Conservation (phyloP, 2,113 vertebrate species). For the Grammomys dolichurus region DNA sequence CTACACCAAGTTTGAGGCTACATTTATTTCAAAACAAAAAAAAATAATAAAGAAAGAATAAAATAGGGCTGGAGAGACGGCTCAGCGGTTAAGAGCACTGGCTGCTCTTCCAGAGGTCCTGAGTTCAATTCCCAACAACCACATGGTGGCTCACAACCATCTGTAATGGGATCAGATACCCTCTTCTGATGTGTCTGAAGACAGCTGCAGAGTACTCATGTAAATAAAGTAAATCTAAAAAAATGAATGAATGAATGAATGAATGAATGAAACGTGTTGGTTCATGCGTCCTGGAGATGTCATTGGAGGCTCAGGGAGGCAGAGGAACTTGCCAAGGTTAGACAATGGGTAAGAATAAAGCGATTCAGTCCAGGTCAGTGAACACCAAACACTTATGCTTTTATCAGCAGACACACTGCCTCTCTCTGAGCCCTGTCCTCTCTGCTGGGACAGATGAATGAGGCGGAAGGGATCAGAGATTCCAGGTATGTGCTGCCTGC, state of each 20-base stretch:
- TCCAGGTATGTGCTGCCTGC: neutral
- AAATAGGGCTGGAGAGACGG: too few species aligned
- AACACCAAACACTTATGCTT: neutral
- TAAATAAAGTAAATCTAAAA: too few species aligned
- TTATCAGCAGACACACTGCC: neutral
- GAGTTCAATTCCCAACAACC: too few species aligned
- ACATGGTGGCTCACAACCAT: too few species aligned
- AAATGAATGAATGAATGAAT: neutral
- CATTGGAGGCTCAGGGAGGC: conserved; percentile 16
- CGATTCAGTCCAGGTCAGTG: neutral
- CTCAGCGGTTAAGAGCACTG: too few species aligned
- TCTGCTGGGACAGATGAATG: neutral
- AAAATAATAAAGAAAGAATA: neutral
- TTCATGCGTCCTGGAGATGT: neutral
- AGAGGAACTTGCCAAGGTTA: neutral
- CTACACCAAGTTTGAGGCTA: neutral
- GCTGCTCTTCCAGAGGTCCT: too few species aligned
- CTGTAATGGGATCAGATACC: too few species aligned
- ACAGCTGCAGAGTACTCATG: too few species aligned
- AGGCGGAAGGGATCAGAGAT: neutral
- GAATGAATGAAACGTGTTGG: too few species aligned
- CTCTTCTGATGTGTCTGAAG: too few species aligned
- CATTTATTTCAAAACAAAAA: neutral
- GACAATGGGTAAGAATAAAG: neutral
- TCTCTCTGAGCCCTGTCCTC: neutral